Percentiles rank a stretch among this genome's conserved stretches.
Evolutionary conservation across 2,888 invertebrate genomes (phyloP).

Genomic region (Podotricha telesiphe): DNA sequence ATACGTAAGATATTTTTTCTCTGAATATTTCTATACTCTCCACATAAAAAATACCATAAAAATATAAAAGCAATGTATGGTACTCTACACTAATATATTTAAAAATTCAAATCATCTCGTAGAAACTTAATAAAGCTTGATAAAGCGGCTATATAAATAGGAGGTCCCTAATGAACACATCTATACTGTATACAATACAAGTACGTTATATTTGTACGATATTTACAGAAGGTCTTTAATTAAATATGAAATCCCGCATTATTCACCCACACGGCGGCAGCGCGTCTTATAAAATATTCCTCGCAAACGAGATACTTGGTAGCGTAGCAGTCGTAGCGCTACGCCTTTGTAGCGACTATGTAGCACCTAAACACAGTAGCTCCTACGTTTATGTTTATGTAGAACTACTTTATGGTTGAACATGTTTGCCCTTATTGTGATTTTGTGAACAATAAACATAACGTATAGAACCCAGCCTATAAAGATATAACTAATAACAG

Average conservation of each 20-base stretch:
- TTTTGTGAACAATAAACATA: not conserved
- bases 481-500: too few relatives aligned
- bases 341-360: constrained; percentile 26
- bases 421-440: not conserved
- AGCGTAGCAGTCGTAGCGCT: constrained; percentile 20
- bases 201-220: constrained; percentile 7
- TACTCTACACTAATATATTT: not conserved
- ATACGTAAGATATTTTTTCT: too few relatives aligned
- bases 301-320: constrained; percentile 25
- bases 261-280: constrained; percentile 25
- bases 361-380: constrained; percentile 3
- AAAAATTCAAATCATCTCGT: not conserved
- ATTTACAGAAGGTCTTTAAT: constrained; percentile 26
- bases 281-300: constrained; percentile 21
- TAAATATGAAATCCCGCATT: constrained; percentile 28
- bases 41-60: not conserved
- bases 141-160: not conserved
- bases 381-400: not conserved
- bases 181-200: constrained; percentile 2
- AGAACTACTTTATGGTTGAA: not conserved
- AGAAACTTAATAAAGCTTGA: not conserved
- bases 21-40: too few relatives aligned
- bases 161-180: not conserved
- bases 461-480: too few relatives aligned
- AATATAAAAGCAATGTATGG: not conserved